Percentiles rank a stretch among this genome's conserved stretches.
These are phyloP conservation scores for Labeo catla DNA, from an alignment of 2,113 vertebrate genomes.

Conservation along the genomic window DNA sequence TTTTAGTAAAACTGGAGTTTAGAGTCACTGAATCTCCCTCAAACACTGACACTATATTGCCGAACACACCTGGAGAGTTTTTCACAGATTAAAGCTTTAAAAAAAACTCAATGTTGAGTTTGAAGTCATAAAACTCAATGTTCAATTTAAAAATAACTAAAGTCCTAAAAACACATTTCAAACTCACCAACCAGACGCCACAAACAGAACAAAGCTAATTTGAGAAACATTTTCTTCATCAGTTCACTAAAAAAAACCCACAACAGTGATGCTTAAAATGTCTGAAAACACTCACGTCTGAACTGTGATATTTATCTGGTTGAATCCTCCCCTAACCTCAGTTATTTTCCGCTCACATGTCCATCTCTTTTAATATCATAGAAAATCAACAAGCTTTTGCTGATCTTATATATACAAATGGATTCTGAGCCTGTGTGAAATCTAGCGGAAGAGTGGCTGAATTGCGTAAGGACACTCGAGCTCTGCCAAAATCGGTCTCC, in stretches of 20 bases:
- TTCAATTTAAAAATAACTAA: too few relatives aligned
- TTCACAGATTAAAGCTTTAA: neutral
- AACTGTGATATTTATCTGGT: neutral
- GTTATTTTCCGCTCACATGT: neutral
- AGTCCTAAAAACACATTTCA: neutral
- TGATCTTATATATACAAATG: neutral
- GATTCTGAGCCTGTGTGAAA: neutral
- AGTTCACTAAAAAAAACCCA: too few relatives aligned
- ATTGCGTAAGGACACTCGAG: too few relatives aligned
- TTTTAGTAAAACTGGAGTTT: neutral
- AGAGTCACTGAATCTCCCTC: too few relatives aligned
- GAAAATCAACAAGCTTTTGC: neutral
- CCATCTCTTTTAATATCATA: neutral
- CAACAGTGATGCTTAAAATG: too few relatives aligned
- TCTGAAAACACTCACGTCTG: too few relatives aligned
- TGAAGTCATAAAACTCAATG: too few relatives aligned
- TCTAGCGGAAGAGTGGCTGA: neutral
- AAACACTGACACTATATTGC: neutral
- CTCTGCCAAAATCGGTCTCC: too few relatives aligned
- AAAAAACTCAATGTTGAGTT: neutral
- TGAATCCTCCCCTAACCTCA: neutral
- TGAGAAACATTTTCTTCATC: too few relatives aligned
- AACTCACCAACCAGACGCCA: neutral
- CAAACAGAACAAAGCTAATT: too few relatives aligned
- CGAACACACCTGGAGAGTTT: neutral